Evolutionary conservation across 2,113 vertebrate genomes (phyloP), one percentile per base, ranked within the genome.

Genomic region (Aramus guarauna): DNA sequence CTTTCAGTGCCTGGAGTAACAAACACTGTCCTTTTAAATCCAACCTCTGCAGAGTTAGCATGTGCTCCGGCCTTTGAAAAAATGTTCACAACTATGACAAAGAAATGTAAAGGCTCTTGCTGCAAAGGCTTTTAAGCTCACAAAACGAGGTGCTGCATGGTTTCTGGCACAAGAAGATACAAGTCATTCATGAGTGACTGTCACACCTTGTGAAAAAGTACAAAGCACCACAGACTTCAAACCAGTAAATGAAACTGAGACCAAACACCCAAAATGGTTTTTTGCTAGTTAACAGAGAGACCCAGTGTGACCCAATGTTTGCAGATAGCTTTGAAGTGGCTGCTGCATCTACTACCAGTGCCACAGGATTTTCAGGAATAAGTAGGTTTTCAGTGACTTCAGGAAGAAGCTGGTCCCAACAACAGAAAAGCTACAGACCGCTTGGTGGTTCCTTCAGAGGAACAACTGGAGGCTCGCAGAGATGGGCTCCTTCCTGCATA

Each of bases 71-170:
- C 72, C 95, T 96, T 90, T 97, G 56, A 92, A 85, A 97, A 97
- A 74, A 47, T 23, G 48, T 85, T 97, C 96, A 93, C 48, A 93
- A 77, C 66, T 66, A 39, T 32, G 29, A 60, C 32, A 90, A 90
- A 94, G 93, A 96, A 94, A 73, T 58, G 37, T 62, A 92, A 92
- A 55, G 76, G 43, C 29, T 93, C 43, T 74, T 88, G 36, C 84
- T 96, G 95, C 52, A 96, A 87, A 89, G 34, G 52, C 60, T 95
- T 97, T 97, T 59, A 88, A 90, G 89, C 43, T 94, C 63, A 85
- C 45, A 91, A 80, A 96, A 63, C 10, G 41, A 88, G 77, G 77
- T 55, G 34, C 34, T 67, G 20, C 32, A 36, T 41, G 78, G 69
- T 69, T 95, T 67, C 67, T 80, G 64, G 39, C 78, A 72, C 60